A percentile compares a stretch with the other conserved stretches of the same genome.
Evolutionary conservation across 2,113 vertebrate genomes (phyloP).

Genomic region (Corythoichthys haematopterus): DNA sequence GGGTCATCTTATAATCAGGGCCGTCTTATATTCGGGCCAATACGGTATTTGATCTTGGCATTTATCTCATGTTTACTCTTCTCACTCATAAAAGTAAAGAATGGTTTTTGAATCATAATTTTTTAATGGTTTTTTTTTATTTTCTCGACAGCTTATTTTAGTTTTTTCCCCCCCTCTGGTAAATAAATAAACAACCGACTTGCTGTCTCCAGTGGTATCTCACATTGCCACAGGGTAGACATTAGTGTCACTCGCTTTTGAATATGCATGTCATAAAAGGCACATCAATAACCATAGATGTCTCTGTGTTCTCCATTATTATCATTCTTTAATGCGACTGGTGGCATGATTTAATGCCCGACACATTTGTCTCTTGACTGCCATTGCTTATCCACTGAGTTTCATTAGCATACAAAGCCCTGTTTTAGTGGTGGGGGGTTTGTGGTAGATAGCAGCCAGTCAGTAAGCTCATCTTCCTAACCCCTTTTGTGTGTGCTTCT

Average conservation of each 20-base stretch:
- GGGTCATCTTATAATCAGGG: too few species aligned
- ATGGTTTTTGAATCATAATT: conserved; percentile 60
- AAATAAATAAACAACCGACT: conserved; percentile 62
- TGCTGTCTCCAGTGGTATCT: conserved; percentile 44
- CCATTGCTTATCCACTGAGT: conserved; percentile 54
- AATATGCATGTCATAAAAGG: conserved; percentile 67
- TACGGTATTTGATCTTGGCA: conserved; percentile 4
- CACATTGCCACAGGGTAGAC: conserved; percentile 63
- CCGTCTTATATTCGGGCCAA: too few species aligned
- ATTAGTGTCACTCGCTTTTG: conserved; percentile 66
- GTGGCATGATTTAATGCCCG: conserved; percentile 60
- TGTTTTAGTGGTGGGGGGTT: conserved; percentile 44
- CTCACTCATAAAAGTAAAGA: conserved; percentile 42
- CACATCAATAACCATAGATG: conserved; percentile 67
- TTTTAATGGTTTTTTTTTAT: conserved; percentile 20
- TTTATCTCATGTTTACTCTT: conserved; percentile 57
- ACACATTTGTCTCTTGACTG: conserved; percentile 38
- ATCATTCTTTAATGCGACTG: conserved; percentile 67
- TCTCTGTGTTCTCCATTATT: conserved; percentile 63
- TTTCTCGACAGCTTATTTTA: conserved; percentile 21
- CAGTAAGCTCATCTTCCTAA: conserved; percentile 53
- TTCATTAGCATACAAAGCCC: conserved; percentile 69
- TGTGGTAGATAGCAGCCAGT: conserved; percentile 41
- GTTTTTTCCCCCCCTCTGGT: conserved; percentile 34
- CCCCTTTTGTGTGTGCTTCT: conserved; percentile 48